A percentile compares a stretch with the other conserved stretches of the same genome.
phyloP scores from a whole-genome alignment of 2,113 vertebrate genomes.

The Cephalopholis sonnerati region DNA sequence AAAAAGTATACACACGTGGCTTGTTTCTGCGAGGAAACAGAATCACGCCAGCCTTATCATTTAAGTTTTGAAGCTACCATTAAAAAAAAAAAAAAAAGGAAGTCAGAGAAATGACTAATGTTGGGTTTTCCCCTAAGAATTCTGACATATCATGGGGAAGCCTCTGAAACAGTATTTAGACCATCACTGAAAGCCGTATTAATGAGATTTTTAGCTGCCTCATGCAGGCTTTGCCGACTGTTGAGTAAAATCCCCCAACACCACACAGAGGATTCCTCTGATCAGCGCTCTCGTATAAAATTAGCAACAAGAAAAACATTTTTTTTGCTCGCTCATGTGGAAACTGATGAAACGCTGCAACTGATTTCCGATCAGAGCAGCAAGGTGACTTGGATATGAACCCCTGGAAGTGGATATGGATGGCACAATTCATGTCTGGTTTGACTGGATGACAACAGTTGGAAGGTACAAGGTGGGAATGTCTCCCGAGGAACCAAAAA shows the following conservation, averaged over 20 bases:
- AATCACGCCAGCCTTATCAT: neutral
- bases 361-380: neutral
- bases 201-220: conserved; percentile 43
- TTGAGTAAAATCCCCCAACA: conserved; percentile 25
- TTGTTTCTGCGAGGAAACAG: neutral
- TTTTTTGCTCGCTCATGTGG: conserved; percentile 14
- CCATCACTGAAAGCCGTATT: conserved; percentile 25
- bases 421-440: neutral
- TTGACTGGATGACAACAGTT: neutral
- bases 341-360: conserved; percentile 25
- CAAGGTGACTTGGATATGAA: conserved; percentile 7
- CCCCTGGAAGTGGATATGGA: neutral
- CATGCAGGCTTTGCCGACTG: conserved; percentile 32
- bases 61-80: neutral
- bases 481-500: neutral
- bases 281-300: conserved; percentile 48
- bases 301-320: conserved; percentile 19
- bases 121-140: conserved; percentile 18
- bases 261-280: conserved; percentile 43
- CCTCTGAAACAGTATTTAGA: conserved; percentile 38
- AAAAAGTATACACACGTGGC: neutral
- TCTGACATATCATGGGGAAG: conserved; percentile 17
- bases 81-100: neutral
- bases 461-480: neutral
- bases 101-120: neutral